Percentiles rank a stretch among this genome's conserved stretches.
phyloP scores from a whole-genome alignment of 1,140 invertebrate genomes.

The Chymomyza costata region DNA sequence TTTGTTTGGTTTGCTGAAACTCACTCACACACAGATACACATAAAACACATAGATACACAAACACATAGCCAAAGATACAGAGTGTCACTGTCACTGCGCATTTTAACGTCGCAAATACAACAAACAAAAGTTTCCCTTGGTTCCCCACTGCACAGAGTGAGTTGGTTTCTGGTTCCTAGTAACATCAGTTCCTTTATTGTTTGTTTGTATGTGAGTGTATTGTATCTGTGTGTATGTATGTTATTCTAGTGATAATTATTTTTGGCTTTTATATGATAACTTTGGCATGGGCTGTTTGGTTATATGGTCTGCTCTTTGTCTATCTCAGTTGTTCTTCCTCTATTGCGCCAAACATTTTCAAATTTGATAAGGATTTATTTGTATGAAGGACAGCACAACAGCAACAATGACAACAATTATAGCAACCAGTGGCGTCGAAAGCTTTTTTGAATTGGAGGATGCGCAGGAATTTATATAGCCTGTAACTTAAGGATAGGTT shows the following conservation, averaged over 20 bases:
- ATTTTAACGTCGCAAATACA: conserved; percentile 8
- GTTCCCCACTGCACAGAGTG: background rate
- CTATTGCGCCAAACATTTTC: conserved; percentile 26
- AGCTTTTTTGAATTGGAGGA: too few species aligned
- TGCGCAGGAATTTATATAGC: too few species aligned
- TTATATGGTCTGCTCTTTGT: conserved; percentile 2
- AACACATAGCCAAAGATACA: conserved; percentile 12
- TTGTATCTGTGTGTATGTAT: too few species aligned
- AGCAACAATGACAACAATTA: too few species aligned
- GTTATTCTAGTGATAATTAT: conserved; percentile 68
- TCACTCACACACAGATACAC: conserved; percentile 12
- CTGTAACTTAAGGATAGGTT: too few species aligned
- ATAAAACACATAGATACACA: conserved; percentile 8
- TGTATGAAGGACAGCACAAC: too few species aligned
- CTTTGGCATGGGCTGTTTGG: conserved; percentile 40
- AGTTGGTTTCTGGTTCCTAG: background rate
- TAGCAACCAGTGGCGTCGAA: too few species aligned
- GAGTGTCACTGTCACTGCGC: background rate
- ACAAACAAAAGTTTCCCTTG: conserved; percentile 1
- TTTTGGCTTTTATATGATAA: conserved; percentile 72
- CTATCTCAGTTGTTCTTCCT: conserved; percentile 25
- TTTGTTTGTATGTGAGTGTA: conserved; percentile 19
- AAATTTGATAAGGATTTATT: conserved; percentile 68
- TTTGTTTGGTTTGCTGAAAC: conserved; percentile 39
- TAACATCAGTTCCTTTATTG: background rate